Conservation (phyloP, 2,113 vertebrate species). For the Pandion haliaetus region DNA sequence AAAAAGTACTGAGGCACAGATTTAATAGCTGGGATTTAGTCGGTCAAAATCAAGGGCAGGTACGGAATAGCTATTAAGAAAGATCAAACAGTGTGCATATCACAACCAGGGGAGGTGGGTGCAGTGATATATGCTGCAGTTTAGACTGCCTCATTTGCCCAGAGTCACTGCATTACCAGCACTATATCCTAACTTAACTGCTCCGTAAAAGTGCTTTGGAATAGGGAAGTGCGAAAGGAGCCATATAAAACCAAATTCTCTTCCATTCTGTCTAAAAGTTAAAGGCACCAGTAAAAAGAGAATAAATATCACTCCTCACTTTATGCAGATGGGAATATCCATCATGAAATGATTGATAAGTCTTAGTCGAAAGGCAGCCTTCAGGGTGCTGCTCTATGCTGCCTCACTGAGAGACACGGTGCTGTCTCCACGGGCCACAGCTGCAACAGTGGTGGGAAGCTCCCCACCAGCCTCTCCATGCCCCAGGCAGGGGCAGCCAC, state of each 20-base stretch:
- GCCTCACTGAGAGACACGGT: fast-evolving
- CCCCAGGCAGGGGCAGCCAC: background rate
- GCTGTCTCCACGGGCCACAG: fast-evolving
- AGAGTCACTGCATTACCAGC: background rate
- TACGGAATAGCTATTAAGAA: background rate
- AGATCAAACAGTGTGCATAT: background rate
- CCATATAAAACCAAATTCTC: background rate
- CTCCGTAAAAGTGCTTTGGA: background rate
- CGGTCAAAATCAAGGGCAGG: background rate
- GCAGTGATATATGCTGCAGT: background rate
- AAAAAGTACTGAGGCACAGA: background rate
- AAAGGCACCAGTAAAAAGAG: background rate
- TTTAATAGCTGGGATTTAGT: background rate
- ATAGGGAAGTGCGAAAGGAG: background rate
- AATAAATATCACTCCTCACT: background rate
- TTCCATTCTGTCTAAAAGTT: background rate
- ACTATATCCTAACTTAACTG: background rate
- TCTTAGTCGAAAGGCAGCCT: background rate
- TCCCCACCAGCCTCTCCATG: background rate
- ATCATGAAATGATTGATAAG: background rate
- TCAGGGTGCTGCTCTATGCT: background rate
- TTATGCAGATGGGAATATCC: background rate
- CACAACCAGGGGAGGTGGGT: background rate
- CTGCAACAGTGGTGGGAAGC: background rate
- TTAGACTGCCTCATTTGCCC: background rate